Percentiles rank a stretch among this genome's conserved stretches.
Evolutionary conservation across 2,797 vertebrate genomes (phyloP).

Genomic region (Pelochelys cantorii): DNA sequence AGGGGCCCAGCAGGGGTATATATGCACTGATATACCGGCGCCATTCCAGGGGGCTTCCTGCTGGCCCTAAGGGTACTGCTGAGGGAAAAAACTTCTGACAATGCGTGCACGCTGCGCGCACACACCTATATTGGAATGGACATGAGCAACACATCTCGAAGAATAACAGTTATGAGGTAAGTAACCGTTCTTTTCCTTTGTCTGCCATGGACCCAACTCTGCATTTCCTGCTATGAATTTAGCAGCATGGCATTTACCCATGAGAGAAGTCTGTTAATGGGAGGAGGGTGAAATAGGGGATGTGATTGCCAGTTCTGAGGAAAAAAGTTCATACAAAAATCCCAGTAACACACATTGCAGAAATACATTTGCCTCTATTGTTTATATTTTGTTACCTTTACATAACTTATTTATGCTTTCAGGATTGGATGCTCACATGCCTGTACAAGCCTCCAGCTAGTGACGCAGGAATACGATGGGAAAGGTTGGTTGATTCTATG

Average conservation of each 20-base stretch:
- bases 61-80: too few relatives aligned
- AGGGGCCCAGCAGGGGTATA: too few relatives aligned
- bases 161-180: too few relatives aligned
- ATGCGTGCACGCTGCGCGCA: too few relatives aligned
- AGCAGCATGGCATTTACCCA: neutral
- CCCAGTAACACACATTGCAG: neutral
- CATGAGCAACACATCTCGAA: too few relatives aligned
- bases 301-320: slow-evolving; percentile 9
- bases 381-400: neutral
- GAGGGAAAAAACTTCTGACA: too few relatives aligned
- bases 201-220: neutral
- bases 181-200: neutral
- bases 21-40: too few relatives aligned
- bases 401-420: slow-evolving; percentile 49
- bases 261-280: neutral
- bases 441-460: slow-evolving; percentile 88
- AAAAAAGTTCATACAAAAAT: neutral
- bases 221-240: neutral
- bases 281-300: neutral
- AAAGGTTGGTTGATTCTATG: slow-evolving; percentile 81
- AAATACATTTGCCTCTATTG: neutral
- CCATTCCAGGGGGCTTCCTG: too few relatives aligned
- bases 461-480: slow-evolving; percentile 85
- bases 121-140: too few relatives aligned
- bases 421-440: slow-evolving; percentile 85